Percentiles rank a stretch among this genome's conserved stretches.
Evolutionary conservation across 2,113 vertebrate genomes (phyloP).

Genomic region (Chrysemys picta): DNA sequence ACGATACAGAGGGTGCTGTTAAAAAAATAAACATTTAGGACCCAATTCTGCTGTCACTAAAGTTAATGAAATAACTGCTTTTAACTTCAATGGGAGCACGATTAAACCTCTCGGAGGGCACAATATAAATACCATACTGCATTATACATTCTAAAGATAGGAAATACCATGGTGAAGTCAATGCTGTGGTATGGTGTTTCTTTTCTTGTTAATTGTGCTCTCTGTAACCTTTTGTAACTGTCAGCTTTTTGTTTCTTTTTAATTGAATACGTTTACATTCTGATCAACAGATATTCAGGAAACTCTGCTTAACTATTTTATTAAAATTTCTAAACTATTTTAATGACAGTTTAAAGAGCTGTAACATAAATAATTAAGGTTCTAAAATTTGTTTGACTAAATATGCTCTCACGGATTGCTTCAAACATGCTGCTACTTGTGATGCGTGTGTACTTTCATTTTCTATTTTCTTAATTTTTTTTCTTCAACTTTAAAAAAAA

Average conservation of each 20-base stretch:
- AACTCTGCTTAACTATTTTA: background rate
- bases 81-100: background rate
- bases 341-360: background rate
- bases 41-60: background rate
- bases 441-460: accelerated
- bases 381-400: background rate
- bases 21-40: background rate
- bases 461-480: background rate
- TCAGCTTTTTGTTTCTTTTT: background rate
- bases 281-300: background rate
- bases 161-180: background rate
- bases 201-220: background rate
- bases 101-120: background rate
- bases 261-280: accelerated
- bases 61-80: background rate
- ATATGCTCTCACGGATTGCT: background rate
- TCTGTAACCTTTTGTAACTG: background rate
- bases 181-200: background rate
- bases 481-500: background rate
- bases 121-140: background rate
- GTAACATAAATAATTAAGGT: background rate
- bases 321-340: background rate
- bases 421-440: background rate
- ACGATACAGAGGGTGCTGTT: accelerated
- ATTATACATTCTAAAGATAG: background rate